phyloP scores from a whole-genome alignment of 2,113 vertebrate genomes.

The Hirundichthys speculiger region DNA sequence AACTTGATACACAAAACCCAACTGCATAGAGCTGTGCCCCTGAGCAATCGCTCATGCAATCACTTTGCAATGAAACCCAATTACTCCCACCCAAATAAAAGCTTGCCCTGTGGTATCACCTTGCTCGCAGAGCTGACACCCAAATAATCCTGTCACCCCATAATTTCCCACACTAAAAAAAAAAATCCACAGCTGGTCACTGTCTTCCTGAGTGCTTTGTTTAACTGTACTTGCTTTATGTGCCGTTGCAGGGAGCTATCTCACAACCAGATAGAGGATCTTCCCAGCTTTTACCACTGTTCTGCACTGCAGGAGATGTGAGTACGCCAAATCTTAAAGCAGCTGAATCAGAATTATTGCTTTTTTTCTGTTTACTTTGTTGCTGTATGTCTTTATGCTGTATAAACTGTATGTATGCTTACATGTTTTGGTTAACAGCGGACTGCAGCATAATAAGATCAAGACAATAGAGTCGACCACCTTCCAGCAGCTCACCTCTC shows the following conservation, averaged over 20 bases:
- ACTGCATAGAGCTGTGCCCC: conserved; percentile 35
- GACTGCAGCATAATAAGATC: conserved; percentile 92
- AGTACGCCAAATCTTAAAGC: conserved; percentile 65
- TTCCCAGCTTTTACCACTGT: conserved; percentile 91
- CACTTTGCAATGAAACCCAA: conserved; percentile 55
- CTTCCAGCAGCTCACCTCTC: conserved; percentile 87
- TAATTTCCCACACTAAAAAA: conserved; percentile 63
- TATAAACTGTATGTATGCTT: neutral
- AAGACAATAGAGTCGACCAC: conserved; percentile 86
- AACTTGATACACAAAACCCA: conserved; percentile 46
- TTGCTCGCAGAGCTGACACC: conserved; percentile 32
- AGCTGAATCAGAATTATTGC: neutral
- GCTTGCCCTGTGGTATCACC: conserved; percentile 37
- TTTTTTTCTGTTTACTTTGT: neutral
- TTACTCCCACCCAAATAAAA: conserved; percentile 25
- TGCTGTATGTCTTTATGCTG: neutral
- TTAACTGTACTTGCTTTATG: conserved; percentile 45
- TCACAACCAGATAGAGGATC: conserved; percentile 88
- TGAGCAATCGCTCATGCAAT: conserved; percentile 46
- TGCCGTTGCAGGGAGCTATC: conserved; percentile 88
- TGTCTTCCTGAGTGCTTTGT: conserved; percentile 39
- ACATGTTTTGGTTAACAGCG: conserved; percentile 77
- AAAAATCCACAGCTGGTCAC: conserved; percentile 64
- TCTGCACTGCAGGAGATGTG: conserved; percentile 93
- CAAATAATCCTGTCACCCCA: conserved; percentile 49